Conservation (phyloP, 2,113 vertebrate genomes). For the Brachypteracias leptosomus region DNA sequence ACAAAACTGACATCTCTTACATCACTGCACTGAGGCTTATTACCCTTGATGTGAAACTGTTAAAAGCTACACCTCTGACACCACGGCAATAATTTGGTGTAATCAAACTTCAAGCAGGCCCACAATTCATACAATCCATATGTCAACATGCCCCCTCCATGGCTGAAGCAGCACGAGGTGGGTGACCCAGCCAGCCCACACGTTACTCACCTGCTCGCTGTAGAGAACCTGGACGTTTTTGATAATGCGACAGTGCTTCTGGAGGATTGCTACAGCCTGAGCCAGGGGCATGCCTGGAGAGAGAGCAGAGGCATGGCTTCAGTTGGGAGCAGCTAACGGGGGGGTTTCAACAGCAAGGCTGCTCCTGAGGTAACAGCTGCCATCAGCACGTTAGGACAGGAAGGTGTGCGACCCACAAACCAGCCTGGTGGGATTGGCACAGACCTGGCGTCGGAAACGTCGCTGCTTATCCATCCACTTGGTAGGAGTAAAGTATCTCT, state of each 20-base stretch:
- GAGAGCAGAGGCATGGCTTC: neutral
- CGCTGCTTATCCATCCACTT: neutral
- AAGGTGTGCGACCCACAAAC: neutral
- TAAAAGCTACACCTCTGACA: neutral
- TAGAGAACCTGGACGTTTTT: slow-evolving; percentile 99
- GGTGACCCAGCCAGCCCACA: neutral
- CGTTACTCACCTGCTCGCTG: slow-evolving; percentile 91
- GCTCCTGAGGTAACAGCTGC: neutral
- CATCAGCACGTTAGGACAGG: neutral
- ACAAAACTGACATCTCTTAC: neutral
- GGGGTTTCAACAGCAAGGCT: neutral
- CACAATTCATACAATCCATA: rapidly evolving
- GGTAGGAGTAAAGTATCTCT: neutral
- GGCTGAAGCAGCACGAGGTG: neutral
- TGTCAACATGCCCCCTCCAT: neutral
- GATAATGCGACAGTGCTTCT: slow-evolving; percentile 97
- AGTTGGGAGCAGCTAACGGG: neutral
- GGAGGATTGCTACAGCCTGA: slow-evolving; percentile 97
- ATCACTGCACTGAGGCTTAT: neutral
- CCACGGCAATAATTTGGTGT: neutral
- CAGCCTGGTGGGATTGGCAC: neutral
- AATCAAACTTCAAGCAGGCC: neutral
- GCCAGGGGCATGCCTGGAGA: slow-evolving; percentile 94
- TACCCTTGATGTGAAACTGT: neutral
- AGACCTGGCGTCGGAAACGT: neutral